Conservation (phyloP, 2,888 invertebrate genomes). For the Hypercompe scribonia region DNA sequence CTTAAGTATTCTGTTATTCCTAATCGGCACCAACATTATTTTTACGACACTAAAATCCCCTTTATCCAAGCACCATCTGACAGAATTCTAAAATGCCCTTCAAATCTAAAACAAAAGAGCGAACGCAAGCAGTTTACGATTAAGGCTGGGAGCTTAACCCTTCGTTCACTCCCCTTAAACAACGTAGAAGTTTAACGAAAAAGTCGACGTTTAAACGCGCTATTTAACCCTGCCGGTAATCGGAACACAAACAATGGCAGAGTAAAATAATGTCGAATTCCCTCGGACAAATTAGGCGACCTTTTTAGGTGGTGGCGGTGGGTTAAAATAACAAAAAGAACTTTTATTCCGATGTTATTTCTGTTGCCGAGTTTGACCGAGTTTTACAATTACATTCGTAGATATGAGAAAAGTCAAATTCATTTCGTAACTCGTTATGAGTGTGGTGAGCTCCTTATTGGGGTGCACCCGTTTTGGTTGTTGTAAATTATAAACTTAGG, state of each 20-base stretch:
- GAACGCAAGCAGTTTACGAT: constrained; percentile 77
- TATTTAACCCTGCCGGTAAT: constrained; percentile 83
- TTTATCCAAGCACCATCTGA: constrained; percentile 48
- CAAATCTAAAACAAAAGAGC: constrained; percentile 68
- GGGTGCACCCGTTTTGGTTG: constrained; percentile 30
- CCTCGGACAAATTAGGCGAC: constrained; percentile 83
- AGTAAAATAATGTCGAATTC: constrained; percentile 83
- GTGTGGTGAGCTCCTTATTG: constrained; percentile 37
- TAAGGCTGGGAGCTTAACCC: constrained; percentile 76
- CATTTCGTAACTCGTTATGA: constrained; percentile 43
- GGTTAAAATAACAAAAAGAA: constrained; percentile 77
- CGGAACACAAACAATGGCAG: constrained; percentile 83
- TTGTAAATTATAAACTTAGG: constrained; percentile 23
- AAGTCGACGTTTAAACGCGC: constrained; percentile 79
- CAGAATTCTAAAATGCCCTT: constrained; percentile 55
- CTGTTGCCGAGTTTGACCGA: constrained; percentile 46
- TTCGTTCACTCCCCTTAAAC: constrained; percentile 76
- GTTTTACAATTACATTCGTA: constrained; percentile 44
- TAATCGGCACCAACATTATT: constrained; percentile 40
- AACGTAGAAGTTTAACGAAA: constrained; percentile 78
- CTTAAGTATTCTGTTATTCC: constrained; percentile 27
- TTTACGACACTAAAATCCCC: constrained; percentile 42
- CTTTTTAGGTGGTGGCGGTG: constrained; percentile 71
- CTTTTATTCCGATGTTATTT: constrained; percentile 62
- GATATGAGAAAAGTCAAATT: constrained; percentile 50